Base-by-base conservation (phyloP, 1,140 invertebrate species). In the Drosophila kepulauana region DNA sequence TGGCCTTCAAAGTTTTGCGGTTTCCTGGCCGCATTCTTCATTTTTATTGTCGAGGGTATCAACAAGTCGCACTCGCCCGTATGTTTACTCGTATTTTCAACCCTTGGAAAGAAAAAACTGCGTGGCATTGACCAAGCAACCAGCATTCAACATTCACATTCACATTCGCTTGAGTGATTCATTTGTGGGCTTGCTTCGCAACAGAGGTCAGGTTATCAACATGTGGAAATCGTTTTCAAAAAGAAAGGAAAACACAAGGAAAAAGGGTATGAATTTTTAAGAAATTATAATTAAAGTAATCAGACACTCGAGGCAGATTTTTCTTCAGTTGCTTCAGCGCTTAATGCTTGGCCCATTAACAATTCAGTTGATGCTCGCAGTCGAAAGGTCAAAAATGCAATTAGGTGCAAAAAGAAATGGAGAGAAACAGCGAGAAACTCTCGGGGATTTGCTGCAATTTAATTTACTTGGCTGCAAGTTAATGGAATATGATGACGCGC, bases 141-240 rank as follows among this genome's bases (percentile, higher is more conserved):
- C 30, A 33, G 10, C 35, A 38, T 38, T 38, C 35, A 10, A 20
- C 8, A 38, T 8, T 10, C 41, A 43, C 38, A 41, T 41, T 41
- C 38, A 43, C 41, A 43, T 43, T 43, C 41, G 41, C 41, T 6
- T 43, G 41, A 43, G 41, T 43, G 41, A 43, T 43, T 43, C n/a
- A 13, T n/a, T 43, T 6, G 38, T 41, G 38, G 38, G 11, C 41
- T 13, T 43, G 41, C n/a, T 7, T 33, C 38, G 10, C 11, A 41
- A 41, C 3, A 41, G 8, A 10, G n/a, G 11, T 13, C 41, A 13
- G 41, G 11, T 43, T 13, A 43, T n/a, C 41, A 43, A 4, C 41
- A n/a, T 43, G 41, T 43, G 41, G 2, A 13, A 43, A 43, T 43
- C 41, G 11, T n/a, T 43, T 43, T 33, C 0, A 4, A 25, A 0